Evolutionary conservation across 2,797 vertebrate genomes (phyloP).

Genomic region (Pseudochirops cupreus): DNA sequence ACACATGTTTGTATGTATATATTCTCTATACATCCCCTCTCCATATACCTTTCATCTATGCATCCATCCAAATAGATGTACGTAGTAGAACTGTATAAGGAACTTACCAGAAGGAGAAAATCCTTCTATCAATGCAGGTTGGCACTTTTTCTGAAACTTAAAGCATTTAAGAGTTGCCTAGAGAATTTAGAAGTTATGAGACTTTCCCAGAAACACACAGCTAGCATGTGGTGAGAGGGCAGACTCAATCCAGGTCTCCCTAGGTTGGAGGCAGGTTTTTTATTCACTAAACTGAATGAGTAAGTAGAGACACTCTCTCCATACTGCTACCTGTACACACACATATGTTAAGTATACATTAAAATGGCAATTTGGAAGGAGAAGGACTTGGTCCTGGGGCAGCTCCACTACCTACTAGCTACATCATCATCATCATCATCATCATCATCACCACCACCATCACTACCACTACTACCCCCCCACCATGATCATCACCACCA

Average conservation of each 20-base stretch:
- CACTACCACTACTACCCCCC: no score
- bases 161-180: no score
- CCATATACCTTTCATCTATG: no score
- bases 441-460: no score
- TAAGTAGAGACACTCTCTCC: neutral
- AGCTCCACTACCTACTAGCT: neutral
- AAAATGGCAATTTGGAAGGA: neutral
- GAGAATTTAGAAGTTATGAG: neutral
- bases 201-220: neutral
- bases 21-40: no score
- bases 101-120: no score
- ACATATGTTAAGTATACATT: neutral
- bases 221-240: neutral
- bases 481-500: neutral
- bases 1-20: no score
- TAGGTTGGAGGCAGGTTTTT: neutral
- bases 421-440: neutral
- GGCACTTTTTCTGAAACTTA: no score
- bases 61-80: no score
- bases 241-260: neutral
- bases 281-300: neutral
- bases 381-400: neutral
- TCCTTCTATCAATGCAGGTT: no score
- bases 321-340: neutral
- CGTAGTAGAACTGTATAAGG: no score